Evolutionary conservation across 1,140 invertebrate species (phyloP), one percentile per base, ranked within the genome.

Genomic region (Pseudomyrmex gracilis): DNA sequence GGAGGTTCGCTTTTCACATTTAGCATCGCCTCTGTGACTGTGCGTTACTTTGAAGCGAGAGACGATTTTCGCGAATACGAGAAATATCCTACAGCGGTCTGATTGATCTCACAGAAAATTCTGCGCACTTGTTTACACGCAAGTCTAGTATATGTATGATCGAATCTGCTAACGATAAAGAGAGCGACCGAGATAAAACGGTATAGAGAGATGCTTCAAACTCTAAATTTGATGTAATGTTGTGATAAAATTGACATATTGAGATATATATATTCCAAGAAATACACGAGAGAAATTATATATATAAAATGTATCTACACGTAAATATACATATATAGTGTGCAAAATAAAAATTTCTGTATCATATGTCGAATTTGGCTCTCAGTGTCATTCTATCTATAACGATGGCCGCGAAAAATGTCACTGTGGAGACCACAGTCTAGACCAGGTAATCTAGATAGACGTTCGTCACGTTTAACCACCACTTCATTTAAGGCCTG

Each of bases 31-130:
- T 68, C 49, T 45, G 61, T 49, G 51, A 57, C 63, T 45, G 61
- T 34, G 57, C 13, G 51, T 83, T 49, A 66, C 82, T 83, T 83
- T 83, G 82, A 83, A 77, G 53, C 51, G 45, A 64, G 22, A 20
- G 22, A 20, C 78, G 76, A 47, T 74, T 49, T 74, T 61, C 58
- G 13, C 24, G 70, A 70, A 70, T 74, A 87, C 70, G 76, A 87
- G 85, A 87, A 87, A 82, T 87, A 64, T 57, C 24, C 15, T n/a
- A 12, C 22, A 24, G 68, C 15, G 73, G 24, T 67, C 45, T 71
- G 86, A 87, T 87, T 87, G 86, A 87, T 87, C 82, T 53, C n/a
- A 20, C 66, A 22, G 47, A 78, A 86, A 87, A 78, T 57, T 87
- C 76, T 68, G 80, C 66, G 64, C 78, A 67, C 20, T 67, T 87